Conservation (phyloP, 2,113 vertebrate genomes). For the Heptranchias perlo region DNA sequence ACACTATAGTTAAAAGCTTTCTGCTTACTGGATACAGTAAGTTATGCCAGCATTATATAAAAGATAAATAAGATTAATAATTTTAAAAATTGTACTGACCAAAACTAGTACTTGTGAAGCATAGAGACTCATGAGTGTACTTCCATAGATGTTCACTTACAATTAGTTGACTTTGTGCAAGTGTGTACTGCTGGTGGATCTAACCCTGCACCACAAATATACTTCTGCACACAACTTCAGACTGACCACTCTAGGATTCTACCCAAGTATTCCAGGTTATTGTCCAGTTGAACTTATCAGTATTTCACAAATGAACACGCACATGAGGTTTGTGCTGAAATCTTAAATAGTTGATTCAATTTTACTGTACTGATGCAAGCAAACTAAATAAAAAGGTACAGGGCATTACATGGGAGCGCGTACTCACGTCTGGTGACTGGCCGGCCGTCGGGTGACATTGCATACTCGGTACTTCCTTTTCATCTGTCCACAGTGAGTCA, state of each 20-base stretch:
- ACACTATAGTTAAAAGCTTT: too few relatives aligned
- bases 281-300: not conserved
- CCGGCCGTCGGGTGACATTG: conserved; percentile 91
- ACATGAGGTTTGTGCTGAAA: not conserved
- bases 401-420: not conserved
- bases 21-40: too few relatives aligned
- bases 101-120: too few relatives aligned
- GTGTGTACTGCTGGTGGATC: not conserved
- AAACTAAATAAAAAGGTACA: not conserved
- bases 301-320: not conserved
- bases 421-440: conserved; percentile 94
- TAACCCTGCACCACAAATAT: not conserved
- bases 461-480: conserved; percentile 98
- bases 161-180: too few relatives aligned
- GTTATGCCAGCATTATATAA: too few relatives aligned
- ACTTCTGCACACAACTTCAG: not conserved
- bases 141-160: too few relatives aligned
- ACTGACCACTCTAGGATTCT: too few relatives aligned
- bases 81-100: too few relatives aligned
- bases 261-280: not conserved
- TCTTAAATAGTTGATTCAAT: not conserved
- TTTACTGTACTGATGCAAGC: not conserved
- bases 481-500: conserved; percentile 98
- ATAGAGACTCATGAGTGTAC: too few relatives aligned
- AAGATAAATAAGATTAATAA: too few relatives aligned